Conservation (phyloP, 2,797 vertebrate genomes). For the Nyctibius grandis region DNA sequence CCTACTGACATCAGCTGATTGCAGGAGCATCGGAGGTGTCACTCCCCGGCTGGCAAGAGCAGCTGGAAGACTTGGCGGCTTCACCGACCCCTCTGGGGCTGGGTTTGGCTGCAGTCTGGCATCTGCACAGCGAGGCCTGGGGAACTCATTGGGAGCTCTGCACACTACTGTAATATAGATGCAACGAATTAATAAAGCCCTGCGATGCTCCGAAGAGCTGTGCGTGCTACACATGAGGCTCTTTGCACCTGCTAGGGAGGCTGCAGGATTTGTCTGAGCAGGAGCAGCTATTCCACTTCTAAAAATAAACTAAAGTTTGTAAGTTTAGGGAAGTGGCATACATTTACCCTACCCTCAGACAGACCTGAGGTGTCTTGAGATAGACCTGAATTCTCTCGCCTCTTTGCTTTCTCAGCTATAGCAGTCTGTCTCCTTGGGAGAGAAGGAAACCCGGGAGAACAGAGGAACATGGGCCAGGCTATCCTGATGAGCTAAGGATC, state of each 20-base stretch:
- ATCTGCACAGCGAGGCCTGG: background rate
- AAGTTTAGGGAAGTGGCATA: background rate
- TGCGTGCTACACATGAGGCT: background rate
- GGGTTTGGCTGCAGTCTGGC: background rate
- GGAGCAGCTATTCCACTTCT: background rate
- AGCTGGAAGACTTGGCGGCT: background rate
- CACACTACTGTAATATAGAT: background rate
- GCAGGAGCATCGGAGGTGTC: background rate
- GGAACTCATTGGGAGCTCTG: background rate
- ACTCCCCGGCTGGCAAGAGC: background rate
- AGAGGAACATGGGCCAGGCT: background rate
- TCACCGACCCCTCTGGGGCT: background rate
- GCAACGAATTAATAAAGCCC: background rate
- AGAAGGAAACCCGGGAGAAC: background rate
- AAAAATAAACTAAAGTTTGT: background rate
- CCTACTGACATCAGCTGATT: background rate
- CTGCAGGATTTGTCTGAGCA: background rate
- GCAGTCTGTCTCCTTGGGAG: background rate
- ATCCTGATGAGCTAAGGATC: background rate
- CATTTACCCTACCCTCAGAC: background rate
- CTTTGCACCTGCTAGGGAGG: background rate
- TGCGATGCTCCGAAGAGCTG: background rate
- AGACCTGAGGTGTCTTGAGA: background rate
- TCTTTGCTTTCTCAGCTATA: background rate
- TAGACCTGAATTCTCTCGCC: background rate